A percentile compares a stretch with the other conserved stretches of the same genome.
Conservation (phyloP, 2,888 invertebrate species). For the Agonum fuliginosum region DNA sequence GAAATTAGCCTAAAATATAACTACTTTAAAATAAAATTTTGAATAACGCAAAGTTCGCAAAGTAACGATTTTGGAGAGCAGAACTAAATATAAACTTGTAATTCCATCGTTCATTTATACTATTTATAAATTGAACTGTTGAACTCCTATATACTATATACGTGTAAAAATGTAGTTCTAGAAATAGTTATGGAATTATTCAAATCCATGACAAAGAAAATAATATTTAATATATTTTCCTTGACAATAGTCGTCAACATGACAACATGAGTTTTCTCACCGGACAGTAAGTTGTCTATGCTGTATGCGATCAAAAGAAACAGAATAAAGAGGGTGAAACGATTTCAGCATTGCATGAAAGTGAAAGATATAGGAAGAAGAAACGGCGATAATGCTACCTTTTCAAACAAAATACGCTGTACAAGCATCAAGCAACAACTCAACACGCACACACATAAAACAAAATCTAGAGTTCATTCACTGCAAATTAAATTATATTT, state of each 20-base stretch:
- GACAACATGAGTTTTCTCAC: neutral
- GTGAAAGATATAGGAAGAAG: conserved; percentile 24
- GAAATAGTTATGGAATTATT: neutral
- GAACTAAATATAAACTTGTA: too few species aligned
- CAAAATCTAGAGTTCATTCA: neutral
- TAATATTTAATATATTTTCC: neutral
- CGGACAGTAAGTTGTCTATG: conserved; percentile 13
- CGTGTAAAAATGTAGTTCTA: too few species aligned
- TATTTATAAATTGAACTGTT: neutral
- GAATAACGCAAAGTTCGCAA: too few species aligned
- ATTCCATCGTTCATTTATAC: too few species aligned
- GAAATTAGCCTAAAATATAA: too few species aligned
- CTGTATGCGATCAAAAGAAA: neutral
- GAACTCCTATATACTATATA: too few species aligned
- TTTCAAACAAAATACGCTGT: conserved; percentile 16
- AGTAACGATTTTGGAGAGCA: too few species aligned
- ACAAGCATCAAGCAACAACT: neutral
- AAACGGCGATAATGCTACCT: conserved; percentile 25
- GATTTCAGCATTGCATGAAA: conserved; percentile 8
- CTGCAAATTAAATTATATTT: neutral
- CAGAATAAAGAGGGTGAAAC: conserved; percentile 20
- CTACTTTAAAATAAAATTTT: too few species aligned
- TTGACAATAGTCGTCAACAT: conserved; percentile 9
- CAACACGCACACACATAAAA: conserved; percentile 4
- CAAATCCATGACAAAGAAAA: neutral